A percentile compares a stretch with the other conserved stretches of the same genome.
Evolutionary conservation across 2,888 invertebrate species (phyloP).

Genomic region (Anarsia innoxiella): DNA sequence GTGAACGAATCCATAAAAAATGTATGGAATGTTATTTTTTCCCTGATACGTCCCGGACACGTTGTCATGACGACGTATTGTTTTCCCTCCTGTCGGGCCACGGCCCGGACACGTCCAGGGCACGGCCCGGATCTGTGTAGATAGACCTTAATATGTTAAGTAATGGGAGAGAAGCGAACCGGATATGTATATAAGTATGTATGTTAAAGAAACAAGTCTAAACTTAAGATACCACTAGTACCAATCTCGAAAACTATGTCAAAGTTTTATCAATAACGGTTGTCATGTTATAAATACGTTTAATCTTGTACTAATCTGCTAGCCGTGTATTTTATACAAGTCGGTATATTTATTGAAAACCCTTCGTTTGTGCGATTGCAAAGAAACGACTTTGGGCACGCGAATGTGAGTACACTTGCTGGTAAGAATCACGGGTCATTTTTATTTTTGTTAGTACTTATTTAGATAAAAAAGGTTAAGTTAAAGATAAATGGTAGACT

Average conservation of each 20-base stretch:
- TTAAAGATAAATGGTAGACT: not conserved
- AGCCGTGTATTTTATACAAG: slow-evolving; percentile 32
- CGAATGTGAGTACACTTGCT: slow-evolving; percentile 47
- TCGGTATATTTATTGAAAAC: slow-evolving; percentile 67
- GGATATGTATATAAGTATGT: too few species aligned
- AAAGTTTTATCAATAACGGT: slow-evolving; percentile 53
- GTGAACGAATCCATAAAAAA: too few species aligned
- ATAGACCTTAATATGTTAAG: too few species aligned
- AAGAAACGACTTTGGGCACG: slow-evolving; percentile 71
- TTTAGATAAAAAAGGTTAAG: not conserved
- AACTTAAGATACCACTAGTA: too few species aligned
- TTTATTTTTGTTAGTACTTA: not conserved
- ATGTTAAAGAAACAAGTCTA: too few species aligned
- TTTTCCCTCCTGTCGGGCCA: too few species aligned
- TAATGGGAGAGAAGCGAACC: too few species aligned
- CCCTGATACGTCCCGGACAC: too few species aligned
- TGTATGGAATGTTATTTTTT: too few species aligned
- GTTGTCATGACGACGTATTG: too few species aligned
- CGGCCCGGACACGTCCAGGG: too few species aligned
- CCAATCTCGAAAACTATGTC: slow-evolving; percentile 18
- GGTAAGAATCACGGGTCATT: slow-evolving; percentile 30
- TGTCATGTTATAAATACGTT: slow-evolving; percentile 42
- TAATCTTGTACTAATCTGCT: slow-evolving; percentile 38
- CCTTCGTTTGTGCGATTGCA: slow-evolving; percentile 65
- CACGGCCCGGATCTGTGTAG: too few species aligned